phyloP scores from a whole-genome alignment of 2,797 vertebrate genomes.

The Poeciliopsis infans region DNA sequence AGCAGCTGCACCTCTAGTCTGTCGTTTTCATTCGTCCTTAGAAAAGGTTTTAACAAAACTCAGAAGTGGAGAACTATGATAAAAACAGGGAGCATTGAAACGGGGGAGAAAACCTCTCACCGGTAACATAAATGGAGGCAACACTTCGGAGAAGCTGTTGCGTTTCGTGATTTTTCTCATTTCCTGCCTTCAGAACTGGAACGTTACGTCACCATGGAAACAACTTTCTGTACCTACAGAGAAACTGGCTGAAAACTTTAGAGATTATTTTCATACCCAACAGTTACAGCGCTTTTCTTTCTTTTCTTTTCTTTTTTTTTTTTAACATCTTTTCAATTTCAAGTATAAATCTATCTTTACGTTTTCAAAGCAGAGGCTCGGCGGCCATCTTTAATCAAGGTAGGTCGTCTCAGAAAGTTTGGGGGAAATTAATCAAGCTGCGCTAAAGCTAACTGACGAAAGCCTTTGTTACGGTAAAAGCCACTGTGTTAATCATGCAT shows the following conservation, averaged over 20 bases:
- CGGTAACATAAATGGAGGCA: not conserved
- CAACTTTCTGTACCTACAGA: constrained; percentile 20
- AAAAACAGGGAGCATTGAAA: not conserved
- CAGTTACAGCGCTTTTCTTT: not conserved
- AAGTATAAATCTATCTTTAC: not conserved
- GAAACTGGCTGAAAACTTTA: constrained; percentile 21
- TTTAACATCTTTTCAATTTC: not conserved
- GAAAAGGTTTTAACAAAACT: not conserved
- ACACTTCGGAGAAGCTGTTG: constrained; percentile 2
- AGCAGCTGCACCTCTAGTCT: not conserved
- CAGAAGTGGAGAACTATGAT: not conserved
- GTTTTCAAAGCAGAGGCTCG: not conserved
- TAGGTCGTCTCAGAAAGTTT: constrained; percentile 42
- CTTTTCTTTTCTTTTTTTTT: not conserved
- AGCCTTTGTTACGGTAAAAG: not conserved
- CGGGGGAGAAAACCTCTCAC: not conserved
- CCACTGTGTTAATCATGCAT: not conserved
- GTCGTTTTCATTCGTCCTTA: not conserved
- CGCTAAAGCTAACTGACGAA: not conserved
- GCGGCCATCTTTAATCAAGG: constrained; percentile 36
- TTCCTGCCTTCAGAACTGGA: constrained; percentile 14
- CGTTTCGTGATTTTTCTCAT: not conserved
- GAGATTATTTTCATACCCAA: not conserved
- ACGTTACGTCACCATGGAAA: constrained; percentile 57
- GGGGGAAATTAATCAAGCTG: constrained; percentile 1